These are phyloP conservation scores for Psilopogon haemacephalus DNA, from an alignment of 2,113 vertebrate genomes.

Conservation along the genomic window DNA sequence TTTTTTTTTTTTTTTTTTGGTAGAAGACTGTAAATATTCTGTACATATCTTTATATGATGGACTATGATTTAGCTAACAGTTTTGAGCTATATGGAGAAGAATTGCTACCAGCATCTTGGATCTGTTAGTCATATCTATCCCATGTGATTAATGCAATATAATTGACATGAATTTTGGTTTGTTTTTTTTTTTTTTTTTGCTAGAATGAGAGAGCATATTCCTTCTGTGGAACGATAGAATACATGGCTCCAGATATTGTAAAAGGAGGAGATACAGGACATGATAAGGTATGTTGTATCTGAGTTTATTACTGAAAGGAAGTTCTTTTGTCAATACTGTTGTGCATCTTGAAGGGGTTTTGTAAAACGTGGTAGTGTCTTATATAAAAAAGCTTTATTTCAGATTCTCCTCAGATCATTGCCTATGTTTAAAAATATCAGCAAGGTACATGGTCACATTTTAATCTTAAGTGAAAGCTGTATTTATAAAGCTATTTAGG, in stretches of 20 bases:
- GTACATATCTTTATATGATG: neutral
- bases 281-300: conserved; percentile 87
- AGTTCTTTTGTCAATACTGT: neutral
- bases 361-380: neutral
- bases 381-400: neutral
- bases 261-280: conserved; percentile 90
- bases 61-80: conserved; percentile 41
- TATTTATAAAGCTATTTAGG: neutral
- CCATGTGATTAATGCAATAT: neutral
- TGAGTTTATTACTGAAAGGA: neutral
- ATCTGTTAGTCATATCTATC: conserved; percentile 43
- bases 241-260: conserved; percentile 99
- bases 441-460: neutral
- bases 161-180: neutral
- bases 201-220: conserved; percentile 92
- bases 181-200: neutral
- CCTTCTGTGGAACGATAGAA: conserved; percentile 96
- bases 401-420: neutral
- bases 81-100: conserved; percentile 63
- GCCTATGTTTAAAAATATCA: neutral
- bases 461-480: neutral
- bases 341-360: neutral
- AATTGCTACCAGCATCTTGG: conserved; percentile 25
- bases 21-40: conserved; percentile 6
- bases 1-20: conserved; percentile 15